phyloP scores from a whole-genome alignment of 92 coral and sea anemone species.

The Phymanthus crucifer region DNA sequence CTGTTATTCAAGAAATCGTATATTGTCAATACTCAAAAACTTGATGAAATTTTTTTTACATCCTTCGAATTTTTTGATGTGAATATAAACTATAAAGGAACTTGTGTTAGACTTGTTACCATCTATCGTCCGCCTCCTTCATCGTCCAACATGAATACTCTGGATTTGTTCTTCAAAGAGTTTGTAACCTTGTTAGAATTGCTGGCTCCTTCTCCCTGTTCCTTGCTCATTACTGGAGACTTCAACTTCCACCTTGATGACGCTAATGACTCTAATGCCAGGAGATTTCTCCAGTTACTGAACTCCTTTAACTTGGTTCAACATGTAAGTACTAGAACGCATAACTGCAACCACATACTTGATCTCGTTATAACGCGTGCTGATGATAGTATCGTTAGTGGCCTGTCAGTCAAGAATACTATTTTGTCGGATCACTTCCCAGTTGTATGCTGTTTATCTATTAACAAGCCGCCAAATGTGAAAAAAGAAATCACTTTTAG shows the following conservation, averaged over 20 bases:
- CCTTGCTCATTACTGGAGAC: conserved; percentile 31
- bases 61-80: conserved; percentile 26
- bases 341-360: conserved; percentile 12
- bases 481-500: not conserved
- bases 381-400: conserved; percentile 23
- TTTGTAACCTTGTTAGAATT: conserved; percentile 14
- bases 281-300: conserved; percentile 15
- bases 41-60: not conserved
- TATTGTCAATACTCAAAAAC: conserved; percentile 6
- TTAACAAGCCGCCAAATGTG: not conserved
- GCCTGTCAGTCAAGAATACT: not conserved
- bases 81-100: conserved; percentile 9
- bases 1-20: not conserved
- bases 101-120: conserved; percentile 17
- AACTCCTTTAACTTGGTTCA: conserved; percentile 26
- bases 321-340: conserved; percentile 9
- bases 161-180: conserved; percentile 4
- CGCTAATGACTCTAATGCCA: conserved; percentile 11
- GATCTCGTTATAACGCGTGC: conserved; percentile 16
- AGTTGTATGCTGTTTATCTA: not conserved
- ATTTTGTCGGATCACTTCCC: not conserved
- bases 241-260: conserved; percentile 32
- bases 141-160: conserved; percentile 6
- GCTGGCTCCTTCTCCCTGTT: not conserved
- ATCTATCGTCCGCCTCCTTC: conserved; percentile 27